Evolutionary conservation across 2,888 invertebrate genomes (phyloP).

Genomic region (Cheilosia urbana): DNA sequence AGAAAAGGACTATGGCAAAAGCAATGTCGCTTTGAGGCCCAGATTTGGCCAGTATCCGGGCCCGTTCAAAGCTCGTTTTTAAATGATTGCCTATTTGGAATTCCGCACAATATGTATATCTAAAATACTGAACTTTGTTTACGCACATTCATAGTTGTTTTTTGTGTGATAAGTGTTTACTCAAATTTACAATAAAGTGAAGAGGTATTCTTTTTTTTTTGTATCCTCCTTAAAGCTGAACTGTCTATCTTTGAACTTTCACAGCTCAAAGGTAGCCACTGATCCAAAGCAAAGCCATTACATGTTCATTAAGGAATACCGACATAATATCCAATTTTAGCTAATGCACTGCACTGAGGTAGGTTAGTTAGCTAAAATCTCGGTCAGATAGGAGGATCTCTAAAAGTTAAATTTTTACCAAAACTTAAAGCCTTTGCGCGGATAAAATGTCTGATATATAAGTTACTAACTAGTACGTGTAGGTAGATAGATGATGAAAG

Average conservation of each 20-base stretch:
- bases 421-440: no score
- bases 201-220: background rate
- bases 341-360: no score
- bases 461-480: no score
- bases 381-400: no score
- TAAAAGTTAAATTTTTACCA: no score
- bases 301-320: no score
- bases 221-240: background rate
- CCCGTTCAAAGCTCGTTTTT: slow-evolving; percentile 82
- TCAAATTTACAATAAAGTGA: slow-evolving; percentile 11
- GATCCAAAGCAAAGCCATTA: no score
- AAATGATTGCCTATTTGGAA: slow-evolving; percentile 35
- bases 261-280: background rate
- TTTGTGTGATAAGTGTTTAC: slow-evolving; percentile 26
- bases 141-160: slow-evolving; percentile 55
- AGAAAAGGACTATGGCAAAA: slow-evolving; percentile 81
- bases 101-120: slow-evolving; percentile 9
- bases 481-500: no score
- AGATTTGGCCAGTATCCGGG: slow-evolving; percentile 82
- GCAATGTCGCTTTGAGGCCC: slow-evolving; percentile 81
- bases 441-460: no score
- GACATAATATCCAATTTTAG: no score
- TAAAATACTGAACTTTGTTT: slow-evolving; percentile 4
- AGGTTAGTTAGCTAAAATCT: no score
- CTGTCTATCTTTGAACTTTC: background rate